Evolutionary conservation across 2,797 vertebrate genomes (phyloP).

Genomic region (Coregonus sp.): DNA sequence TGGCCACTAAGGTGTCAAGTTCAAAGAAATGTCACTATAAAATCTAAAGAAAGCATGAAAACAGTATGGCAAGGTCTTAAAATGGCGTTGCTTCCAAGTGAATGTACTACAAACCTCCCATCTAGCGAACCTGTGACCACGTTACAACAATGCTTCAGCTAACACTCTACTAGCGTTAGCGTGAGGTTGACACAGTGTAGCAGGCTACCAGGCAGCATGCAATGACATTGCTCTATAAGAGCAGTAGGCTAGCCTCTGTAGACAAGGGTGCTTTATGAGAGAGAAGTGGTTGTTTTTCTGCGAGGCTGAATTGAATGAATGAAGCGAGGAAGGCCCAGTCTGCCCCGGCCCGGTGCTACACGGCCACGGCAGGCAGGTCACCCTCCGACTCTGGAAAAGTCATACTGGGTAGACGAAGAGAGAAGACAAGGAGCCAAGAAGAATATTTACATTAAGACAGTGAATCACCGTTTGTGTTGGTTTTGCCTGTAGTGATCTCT

Average conservation of each 20-base stretch:
- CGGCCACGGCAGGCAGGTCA: constrained; percentile 33
- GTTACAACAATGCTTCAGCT: not conserved
- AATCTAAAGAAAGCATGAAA: not conserved
- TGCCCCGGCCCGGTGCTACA: constrained; percentile 13
- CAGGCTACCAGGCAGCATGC: not conserved
- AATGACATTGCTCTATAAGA: not conserved
- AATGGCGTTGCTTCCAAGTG: not conserved
- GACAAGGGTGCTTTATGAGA: constrained; percentile 27
- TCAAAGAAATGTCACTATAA: not conserved
- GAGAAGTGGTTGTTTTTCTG: constrained; percentile 25
- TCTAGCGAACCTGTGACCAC: not conserved
- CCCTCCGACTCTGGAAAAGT: constrained; percentile 76
- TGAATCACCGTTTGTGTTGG: constrained; percentile 78
- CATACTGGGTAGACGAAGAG: constrained; percentile 66
- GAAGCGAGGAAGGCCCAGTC: constrained; percentile 39
- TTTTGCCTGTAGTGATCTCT: constrained; percentile 73
- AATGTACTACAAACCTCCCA: not conserved
- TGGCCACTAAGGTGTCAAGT: not conserved
- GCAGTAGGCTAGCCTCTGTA: not conserved
- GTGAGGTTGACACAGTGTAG: not conserved
- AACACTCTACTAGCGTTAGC: not conserved
- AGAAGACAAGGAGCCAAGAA: constrained; percentile 74
- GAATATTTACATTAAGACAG: constrained; percentile 85
- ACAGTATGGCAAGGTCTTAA: not conserved
- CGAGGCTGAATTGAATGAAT: constrained; percentile 52